phyloP scores from a whole-genome alignment of 2,113 vertebrate species.

The Marmota flaviventris region DNA sequence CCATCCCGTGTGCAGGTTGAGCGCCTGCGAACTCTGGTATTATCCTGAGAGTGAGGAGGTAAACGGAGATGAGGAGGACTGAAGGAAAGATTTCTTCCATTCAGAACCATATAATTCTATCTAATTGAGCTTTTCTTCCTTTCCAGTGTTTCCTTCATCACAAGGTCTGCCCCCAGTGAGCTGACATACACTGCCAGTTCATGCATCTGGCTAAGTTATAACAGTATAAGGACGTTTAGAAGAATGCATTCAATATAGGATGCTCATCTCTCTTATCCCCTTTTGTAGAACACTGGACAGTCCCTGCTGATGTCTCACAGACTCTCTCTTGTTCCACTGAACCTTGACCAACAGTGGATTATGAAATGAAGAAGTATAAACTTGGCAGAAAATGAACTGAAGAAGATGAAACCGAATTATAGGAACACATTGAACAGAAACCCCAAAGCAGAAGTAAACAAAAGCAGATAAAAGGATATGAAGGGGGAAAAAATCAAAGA shows the following conservation, averaged over 20 bases:
- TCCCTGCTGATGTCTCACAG: neutral
- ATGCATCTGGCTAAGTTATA: neutral
- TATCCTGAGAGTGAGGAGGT: neutral
- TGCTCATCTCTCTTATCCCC: neutral
- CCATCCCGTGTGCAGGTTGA: neutral
- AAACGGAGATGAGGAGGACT: neutral
- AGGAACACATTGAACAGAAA: neutral
- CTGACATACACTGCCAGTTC: neutral
- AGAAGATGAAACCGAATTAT: neutral
- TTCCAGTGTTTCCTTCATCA: neutral
- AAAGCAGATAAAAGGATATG: neutral
- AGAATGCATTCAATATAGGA: neutral
- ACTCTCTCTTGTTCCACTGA: neutral
- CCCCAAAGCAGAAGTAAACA: neutral
- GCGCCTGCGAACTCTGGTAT: neutral
- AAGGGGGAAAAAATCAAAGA: neutral
- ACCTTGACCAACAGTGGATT: neutral
- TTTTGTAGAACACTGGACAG: neutral
- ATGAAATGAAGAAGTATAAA: conserved; percentile 13
- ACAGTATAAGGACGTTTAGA: neutral
- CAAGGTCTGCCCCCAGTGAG: neutral
- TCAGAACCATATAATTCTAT: neutral
- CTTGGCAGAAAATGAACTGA: neutral
- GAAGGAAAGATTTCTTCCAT: neutral
- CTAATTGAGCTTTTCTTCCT: neutral